phyloP scores from a whole-genome alignment of 2,113 vertebrate species.

The Sinocyclocheilus anophthalmus region DNA sequence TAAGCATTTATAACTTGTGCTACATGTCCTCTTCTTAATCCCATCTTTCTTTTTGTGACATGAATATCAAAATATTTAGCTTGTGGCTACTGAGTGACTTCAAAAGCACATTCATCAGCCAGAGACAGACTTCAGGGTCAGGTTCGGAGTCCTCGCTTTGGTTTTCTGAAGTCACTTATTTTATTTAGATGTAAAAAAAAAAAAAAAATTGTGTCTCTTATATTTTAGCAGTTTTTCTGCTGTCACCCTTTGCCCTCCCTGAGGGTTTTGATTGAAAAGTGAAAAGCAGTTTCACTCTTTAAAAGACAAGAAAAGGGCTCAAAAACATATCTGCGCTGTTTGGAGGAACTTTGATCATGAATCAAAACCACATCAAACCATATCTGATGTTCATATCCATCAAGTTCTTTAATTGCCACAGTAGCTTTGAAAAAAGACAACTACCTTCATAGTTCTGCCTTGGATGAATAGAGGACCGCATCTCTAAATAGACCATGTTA shows the following conservation, averaged over 20 bases:
- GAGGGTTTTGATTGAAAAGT: constrained; percentile 9
- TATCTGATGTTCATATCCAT: constrained; percentile 17
- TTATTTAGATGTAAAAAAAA: constrained; percentile 20
- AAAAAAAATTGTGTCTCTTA: constrained; percentile 10
- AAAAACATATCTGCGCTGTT: background rate
- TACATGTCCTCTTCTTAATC: background rate
- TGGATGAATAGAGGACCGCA: background rate
- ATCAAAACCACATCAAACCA: constrained; percentile 21
- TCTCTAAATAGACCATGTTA: background rate
- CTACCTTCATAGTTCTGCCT: background rate
- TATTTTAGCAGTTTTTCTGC: constrained; percentile 32
- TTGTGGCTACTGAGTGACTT: constrained; percentile 2
- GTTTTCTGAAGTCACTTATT: constrained; percentile 7
- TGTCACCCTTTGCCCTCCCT: constrained; percentile 7
- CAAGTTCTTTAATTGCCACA: background rate
- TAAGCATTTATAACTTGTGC: constrained; percentile 13
- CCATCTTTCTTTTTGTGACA: constrained; percentile 8
- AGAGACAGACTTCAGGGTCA: constrained; percentile 17
- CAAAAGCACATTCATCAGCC: background rate
- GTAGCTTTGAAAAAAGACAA: background rate
- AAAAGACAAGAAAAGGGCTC: background rate
- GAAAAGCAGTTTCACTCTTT: constrained; percentile 37
- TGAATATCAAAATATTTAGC: constrained; percentile 21
- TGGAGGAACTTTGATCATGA: constrained; percentile 23
- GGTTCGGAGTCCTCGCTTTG: background rate